phyloP scores from a whole-genome alignment of 2,797 vertebrate genomes.

The Anableps anableps region DNA sequence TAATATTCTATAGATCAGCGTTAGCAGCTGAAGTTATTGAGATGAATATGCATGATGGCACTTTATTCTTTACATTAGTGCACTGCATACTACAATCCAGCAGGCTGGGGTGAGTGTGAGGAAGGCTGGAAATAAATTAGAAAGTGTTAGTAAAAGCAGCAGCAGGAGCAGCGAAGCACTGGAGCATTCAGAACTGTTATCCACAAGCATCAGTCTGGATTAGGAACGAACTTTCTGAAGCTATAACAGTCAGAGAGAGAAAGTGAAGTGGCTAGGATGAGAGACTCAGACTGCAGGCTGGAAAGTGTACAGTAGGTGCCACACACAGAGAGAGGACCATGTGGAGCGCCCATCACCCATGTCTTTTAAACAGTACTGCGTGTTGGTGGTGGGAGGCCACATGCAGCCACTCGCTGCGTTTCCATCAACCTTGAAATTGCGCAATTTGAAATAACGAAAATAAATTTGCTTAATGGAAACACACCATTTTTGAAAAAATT shows the following conservation, averaged over 20 bases:
- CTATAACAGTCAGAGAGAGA: conserved; percentile 52
- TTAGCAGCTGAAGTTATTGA: conserved; percentile 43
- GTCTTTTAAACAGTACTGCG: conserved; percentile 9
- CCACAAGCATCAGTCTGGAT: conserved; percentile 63
- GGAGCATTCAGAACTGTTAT: conserved; percentile 45
- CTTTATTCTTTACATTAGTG: conserved; percentile 34
- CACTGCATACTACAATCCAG: conserved; percentile 47
- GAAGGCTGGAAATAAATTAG: conserved; percentile 72
- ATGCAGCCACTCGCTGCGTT: too few species aligned
- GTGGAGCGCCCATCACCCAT: conserved; percentile 4
- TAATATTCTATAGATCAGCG: conserved; percentile 31
- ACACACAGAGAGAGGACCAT: background rate
- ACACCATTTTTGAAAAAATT: too few species aligned
- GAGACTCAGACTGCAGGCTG: conserved; percentile 18
- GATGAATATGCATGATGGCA: conserved; percentile 69
- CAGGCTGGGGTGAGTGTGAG: conserved; percentile 49
- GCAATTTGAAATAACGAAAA: too few species aligned
- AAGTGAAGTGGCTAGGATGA: conserved; percentile 35
- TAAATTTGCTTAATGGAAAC: too few species aligned
- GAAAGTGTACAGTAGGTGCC: background rate
- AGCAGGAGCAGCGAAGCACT: conserved; percentile 45
- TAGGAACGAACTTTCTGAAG: conserved; percentile 59
- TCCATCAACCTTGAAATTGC: too few species aligned
- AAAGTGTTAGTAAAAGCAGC: conserved; percentile 61
- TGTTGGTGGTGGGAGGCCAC: conserved; percentile 13